phyloP scores from a whole-genome alignment of 2,888 invertebrate genomes.

The Apodemia zela region DNA sequence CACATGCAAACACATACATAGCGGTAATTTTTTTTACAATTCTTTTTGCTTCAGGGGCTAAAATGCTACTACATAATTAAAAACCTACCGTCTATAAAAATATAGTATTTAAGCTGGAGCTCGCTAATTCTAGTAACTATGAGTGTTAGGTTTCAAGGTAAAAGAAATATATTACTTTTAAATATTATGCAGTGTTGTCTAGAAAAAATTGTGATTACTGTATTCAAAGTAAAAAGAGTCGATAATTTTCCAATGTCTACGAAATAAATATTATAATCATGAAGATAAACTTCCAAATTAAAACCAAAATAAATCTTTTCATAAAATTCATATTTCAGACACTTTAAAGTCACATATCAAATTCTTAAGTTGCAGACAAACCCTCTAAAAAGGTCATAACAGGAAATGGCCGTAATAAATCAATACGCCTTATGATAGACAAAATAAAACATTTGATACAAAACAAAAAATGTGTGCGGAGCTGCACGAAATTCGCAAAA shows the following conservation, averaged over 20 bases:
- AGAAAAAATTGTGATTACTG: no score
- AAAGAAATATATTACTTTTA: no score
- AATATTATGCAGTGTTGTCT: no score
- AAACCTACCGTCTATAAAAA: no score
- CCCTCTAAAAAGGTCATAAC: constrained; percentile 57
- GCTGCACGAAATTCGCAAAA: constrained; percentile 70
- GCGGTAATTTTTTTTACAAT: no score
- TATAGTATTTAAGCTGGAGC: no score
- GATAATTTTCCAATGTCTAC: neutral
- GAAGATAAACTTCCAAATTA: neutral
- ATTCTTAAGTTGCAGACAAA: constrained; percentile 62
- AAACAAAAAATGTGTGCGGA: constrained; percentile 45
- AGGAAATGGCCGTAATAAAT: constrained; percentile 67
- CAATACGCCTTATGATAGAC: constrained; percentile 59
- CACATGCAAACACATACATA: no score
- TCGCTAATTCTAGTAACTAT: no score
- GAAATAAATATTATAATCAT: neutral
- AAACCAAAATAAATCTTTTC: neutral
- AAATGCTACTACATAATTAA: no score
- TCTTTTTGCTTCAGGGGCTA: no score
- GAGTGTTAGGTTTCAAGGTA: no score
- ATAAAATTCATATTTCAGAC: constrained; percentile 17
- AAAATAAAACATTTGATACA: constrained; percentile 60
- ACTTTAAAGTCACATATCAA: constrained; percentile 32
- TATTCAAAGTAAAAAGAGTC: neutral